These are phyloP conservation scores for Oryzias curvinotus DNA, from an alignment of 2,113 vertebrate species.

Conservation along the genomic window DNA sequence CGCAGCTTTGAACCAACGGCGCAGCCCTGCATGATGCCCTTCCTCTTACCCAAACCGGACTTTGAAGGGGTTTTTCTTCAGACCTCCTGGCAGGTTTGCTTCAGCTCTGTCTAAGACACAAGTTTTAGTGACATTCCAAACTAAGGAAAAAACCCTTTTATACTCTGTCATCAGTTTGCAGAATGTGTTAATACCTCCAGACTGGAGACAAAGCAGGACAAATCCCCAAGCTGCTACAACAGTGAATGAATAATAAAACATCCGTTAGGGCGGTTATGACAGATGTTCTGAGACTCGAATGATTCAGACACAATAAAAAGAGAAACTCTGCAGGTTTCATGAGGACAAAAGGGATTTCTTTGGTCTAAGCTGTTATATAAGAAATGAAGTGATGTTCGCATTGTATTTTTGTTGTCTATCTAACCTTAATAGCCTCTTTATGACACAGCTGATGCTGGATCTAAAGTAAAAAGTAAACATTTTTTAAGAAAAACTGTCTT, in stretches of 20 bases:
- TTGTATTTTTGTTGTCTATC: too few species aligned
- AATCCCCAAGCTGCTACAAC: background rate
- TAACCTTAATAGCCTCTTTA: too few species aligned
- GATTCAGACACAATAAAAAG: background rate
- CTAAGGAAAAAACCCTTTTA: too few species aligned
- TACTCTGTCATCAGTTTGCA: background rate
- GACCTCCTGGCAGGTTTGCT: background rate
- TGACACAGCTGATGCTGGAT: too few species aligned
- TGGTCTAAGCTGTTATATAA: too few species aligned
- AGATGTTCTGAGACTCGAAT: background rate
- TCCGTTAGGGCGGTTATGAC: background rate
- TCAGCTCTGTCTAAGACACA: background rate
- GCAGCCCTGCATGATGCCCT: conserved; percentile 47
- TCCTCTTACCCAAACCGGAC: background rate
- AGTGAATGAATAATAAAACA: background rate
- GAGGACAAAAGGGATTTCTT: too few species aligned
- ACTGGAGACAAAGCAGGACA: background rate
- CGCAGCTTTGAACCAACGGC: conserved; percentile 37
- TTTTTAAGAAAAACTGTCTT: too few species aligned
- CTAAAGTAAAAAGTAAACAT: too few species aligned
- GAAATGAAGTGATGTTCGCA: too few species aligned
- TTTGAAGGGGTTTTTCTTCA: background rate
- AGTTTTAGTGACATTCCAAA: background rate
- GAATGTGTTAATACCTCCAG: background rate
- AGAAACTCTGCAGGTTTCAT: background rate